Conservation (phyloP, 2,113 vertebrate genomes). For the Spea multiplicata region DNA sequence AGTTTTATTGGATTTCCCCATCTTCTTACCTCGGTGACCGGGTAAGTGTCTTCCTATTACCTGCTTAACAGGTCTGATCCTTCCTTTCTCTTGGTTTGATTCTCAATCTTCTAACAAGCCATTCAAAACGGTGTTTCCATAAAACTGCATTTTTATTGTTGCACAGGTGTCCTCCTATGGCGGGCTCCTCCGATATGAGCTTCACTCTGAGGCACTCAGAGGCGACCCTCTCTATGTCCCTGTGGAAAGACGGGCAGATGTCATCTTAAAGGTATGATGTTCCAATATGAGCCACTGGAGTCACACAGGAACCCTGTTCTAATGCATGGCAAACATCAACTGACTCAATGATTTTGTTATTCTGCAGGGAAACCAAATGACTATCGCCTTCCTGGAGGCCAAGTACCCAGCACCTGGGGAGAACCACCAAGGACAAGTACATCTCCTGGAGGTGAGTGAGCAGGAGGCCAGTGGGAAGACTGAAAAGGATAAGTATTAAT, state of each 20-base stretch:
- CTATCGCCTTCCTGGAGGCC: conserved; percentile 81
- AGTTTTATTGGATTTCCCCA: conserved; percentile 90
- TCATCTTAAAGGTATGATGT: conserved; percentile 81
- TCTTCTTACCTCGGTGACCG: conserved; percentile 85
- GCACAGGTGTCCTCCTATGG: conserved; percentile 88
- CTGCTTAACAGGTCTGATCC: neutral
- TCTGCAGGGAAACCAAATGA: conserved; percentile 93
- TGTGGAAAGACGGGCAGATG: conserved; percentile 76
- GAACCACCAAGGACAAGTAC: conserved; percentile 70
- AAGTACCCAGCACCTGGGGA: conserved; percentile 75
- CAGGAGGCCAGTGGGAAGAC: neutral
- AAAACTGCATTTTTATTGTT: neutral
- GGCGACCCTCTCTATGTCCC: conserved; percentile 80
- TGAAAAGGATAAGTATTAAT: too few relatives aligned
- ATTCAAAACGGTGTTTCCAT: neutral
- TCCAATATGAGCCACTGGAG: neutral
- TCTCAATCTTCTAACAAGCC: too few relatives aligned
- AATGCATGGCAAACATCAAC: too few relatives aligned
- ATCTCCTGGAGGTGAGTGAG: conserved; percentile 84
- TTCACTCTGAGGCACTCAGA: conserved; percentile 82
- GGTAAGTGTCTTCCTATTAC: conserved; percentile 57
- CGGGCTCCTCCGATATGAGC: conserved; percentile 78
- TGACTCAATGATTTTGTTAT: neutral
- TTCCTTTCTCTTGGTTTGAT: too few relatives aligned
- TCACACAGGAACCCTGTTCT: too few relatives aligned